phyloP scores from a whole-genome alignment of 2,888 invertebrate genomes.

The Athrips mouffetella region DNA sequence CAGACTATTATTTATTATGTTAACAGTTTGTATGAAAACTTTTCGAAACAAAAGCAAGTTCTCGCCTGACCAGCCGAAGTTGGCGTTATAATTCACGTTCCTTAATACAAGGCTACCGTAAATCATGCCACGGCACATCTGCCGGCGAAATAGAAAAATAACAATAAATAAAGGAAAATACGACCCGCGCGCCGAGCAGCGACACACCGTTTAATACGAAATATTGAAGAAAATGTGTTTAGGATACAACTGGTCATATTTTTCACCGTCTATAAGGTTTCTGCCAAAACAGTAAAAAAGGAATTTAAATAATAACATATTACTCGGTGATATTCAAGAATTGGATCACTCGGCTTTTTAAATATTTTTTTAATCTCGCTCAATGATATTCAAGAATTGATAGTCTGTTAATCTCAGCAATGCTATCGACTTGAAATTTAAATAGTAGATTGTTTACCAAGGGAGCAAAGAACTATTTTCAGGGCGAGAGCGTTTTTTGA shows the following conservation, averaged over 20 bases:
- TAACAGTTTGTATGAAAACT: neutral
- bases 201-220: slow-evolving; percentile 41
- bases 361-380: too few relatives aligned
- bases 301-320: too few relatives aligned
- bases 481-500: too few relatives aligned
- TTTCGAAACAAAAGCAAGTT: neutral
- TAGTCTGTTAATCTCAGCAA: too few relatives aligned
- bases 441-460: too few relatives aligned
- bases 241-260: slow-evolving; percentile 16
- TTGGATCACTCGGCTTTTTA: too few relatives aligned
- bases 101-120: slow-evolving; percentile 68
- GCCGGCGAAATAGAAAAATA: slow-evolving; percentile 78
- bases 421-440: too few relatives aligned
- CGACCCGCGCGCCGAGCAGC: slow-evolving; percentile 27
- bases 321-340: too few relatives aligned
- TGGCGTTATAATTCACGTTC: slow-evolving; percentile 61
- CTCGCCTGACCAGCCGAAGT: slow-evolving; percentile 42
- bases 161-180: slow-evolving; percentile 72
- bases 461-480: too few relatives aligned
- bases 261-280: neutral
- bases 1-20: too few relatives aligned
- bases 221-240: slow-evolving; percentile 39
- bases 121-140: slow-evolving; percentile 73
- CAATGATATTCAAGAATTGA: too few relatives aligned
- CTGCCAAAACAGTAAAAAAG: too few relatives aligned